A percentile compares a stretch with the other conserved stretches of the same genome.
These are phyloP conservation scores for Rotaria macrura DNA, from an alignment of 2,888 invertebrate species.

Conservation along the genomic window DNA sequence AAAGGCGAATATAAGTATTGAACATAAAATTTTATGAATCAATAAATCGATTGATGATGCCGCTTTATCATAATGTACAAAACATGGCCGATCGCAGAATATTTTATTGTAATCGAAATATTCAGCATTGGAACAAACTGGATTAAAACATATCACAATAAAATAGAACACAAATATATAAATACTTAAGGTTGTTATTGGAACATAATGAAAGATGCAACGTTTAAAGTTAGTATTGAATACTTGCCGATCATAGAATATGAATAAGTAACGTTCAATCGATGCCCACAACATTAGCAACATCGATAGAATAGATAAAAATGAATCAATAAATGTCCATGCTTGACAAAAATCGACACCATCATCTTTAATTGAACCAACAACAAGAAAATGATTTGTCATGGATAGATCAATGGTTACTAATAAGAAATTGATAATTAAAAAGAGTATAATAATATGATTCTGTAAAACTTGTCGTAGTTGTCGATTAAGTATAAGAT, in stretches of 20 bases:
- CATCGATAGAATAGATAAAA: background rate
- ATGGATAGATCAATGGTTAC: background rate
- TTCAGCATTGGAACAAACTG: background rate
- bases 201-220: background rate
- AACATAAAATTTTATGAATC: background rate
- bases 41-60: too few species aligned
- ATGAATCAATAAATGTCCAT: background rate
- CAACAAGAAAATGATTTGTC: background rate
- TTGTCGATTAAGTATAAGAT: background rate
- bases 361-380: too few species aligned
- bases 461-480: background rate
- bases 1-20: background rate
- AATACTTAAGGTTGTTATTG: background rate
- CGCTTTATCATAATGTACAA: background rate
- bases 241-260: background rate
- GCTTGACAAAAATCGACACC: too few species aligned
- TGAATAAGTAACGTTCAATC: background rate
- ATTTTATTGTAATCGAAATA: background rate
- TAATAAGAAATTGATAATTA: background rate
- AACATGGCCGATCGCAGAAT: background rate
- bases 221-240: background rate
- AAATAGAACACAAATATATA: background rate
- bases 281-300: background rate
- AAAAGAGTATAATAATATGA: background rate
- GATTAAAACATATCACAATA: background rate